phyloP scores from a whole-genome alignment of 2,113 vertebrate species.

The Camelus dromedarius region DNA sequence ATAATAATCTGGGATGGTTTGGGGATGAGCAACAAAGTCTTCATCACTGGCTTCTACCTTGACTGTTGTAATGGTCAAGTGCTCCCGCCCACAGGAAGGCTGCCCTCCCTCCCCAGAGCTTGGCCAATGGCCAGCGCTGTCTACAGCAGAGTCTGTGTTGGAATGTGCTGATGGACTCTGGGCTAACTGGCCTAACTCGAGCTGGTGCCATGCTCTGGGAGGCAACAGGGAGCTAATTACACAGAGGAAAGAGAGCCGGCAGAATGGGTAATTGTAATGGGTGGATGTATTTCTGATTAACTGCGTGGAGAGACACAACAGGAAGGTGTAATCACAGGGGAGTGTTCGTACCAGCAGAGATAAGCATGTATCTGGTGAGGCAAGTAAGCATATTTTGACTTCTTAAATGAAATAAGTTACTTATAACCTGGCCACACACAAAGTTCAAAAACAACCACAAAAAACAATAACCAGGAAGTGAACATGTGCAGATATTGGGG shows the following conservation, averaged over 20 bases:
- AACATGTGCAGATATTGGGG: background rate
- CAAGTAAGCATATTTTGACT: background rate
- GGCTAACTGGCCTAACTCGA: background rate
- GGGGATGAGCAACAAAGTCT: background rate
- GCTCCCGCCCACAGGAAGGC: background rate
- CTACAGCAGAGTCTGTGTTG: background rate
- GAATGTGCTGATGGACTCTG: background rate
- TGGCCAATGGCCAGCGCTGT: background rate
- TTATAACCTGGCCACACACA: background rate
- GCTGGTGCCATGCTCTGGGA: background rate
- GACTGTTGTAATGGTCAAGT: background rate
- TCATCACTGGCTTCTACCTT: background rate
- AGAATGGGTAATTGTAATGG: background rate
- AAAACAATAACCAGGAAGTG: background rate
- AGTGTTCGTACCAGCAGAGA: background rate
- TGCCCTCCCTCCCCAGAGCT: background rate
- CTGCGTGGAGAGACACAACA: background rate
- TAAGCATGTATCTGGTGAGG: background rate
- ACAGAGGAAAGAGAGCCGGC: background rate
- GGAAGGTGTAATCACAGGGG: background rate
- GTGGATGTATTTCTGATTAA: background rate
- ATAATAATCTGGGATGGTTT: background rate
- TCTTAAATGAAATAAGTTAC: background rate
- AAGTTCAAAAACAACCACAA: background rate
- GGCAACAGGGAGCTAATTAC: background rate